These are phyloP conservation scores for Leptocoma aspasia DNA, from an alignment of 2,113 vertebrate genomes.

Conservation along the genomic window DNA sequence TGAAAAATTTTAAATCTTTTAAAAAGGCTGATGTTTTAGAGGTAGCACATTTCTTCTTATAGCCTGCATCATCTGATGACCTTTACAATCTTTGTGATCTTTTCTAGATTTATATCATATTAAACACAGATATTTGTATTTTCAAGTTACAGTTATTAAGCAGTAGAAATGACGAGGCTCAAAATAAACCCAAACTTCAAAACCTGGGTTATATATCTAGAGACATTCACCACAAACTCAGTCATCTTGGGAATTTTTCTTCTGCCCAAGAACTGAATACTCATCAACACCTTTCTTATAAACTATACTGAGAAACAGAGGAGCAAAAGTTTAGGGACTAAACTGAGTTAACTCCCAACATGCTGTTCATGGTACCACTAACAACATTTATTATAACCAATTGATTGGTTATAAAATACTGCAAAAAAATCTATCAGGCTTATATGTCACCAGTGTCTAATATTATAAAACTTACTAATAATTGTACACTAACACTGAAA, in stretches of 20 bases:
- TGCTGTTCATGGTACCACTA: neutral
- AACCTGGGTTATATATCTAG: neutral
- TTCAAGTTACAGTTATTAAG: neutral
- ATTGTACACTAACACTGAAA: neutral
- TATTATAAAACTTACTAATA: neutral
- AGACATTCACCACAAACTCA: neutral
- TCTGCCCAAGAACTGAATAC: neutral
- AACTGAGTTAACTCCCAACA: neutral
- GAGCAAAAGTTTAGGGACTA: neutral
- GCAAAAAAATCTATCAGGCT: slow-evolving; percentile 13
- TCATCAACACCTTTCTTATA: neutral
- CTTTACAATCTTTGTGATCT: neutral
- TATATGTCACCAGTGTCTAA: neutral
- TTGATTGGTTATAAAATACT: neutral
- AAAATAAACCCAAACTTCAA: neutral
- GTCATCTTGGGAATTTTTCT: neutral
- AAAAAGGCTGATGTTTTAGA: neutral
- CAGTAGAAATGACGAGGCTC: neutral
- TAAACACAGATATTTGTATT: neutral
- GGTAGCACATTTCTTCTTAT: neutral
- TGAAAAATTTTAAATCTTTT: neutral
- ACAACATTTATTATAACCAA: neutral
- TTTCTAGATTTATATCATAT: neutral
- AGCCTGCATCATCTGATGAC: neutral
- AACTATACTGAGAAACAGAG: neutral